These are phyloP conservation scores for Sesia apiformis DNA, from an alignment of 2,888 invertebrate genomes.

Conservation along the genomic window DNA sequence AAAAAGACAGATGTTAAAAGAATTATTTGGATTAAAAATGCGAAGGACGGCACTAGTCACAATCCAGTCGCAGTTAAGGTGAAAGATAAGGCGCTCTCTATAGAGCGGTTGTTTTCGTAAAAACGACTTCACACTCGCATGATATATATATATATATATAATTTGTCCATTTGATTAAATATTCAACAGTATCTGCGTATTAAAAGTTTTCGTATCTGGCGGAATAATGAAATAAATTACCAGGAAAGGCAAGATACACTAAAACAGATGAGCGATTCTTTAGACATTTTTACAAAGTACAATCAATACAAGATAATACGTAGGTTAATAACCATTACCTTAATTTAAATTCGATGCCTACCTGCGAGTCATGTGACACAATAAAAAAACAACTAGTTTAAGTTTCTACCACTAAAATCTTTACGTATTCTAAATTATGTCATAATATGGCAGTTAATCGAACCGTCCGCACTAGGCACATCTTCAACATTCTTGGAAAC, in stretches of 20 bases:
- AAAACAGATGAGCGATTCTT: no score
- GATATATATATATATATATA: no score
- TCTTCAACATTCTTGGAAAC: slow-evolving; percentile 38
- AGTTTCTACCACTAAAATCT: slow-evolving; percentile 57
- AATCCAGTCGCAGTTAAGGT: slow-evolving; percentile 34
- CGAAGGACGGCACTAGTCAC: slow-evolving; percentile 30
- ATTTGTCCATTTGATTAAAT: no score
- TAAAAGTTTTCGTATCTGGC: no score
- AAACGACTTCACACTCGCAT: not conserved
- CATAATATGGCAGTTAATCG: slow-evolving; percentile 74
- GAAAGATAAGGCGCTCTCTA: slow-evolving; percentile 21
- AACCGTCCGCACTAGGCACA: slow-evolving; percentile 66
- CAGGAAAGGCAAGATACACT: no score
- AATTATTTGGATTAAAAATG: slow-evolving; percentile 27
- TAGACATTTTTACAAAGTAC: no score
- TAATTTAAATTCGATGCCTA: slow-evolving; percentile 51
- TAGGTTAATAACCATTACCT: no score
- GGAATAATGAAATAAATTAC: no score
- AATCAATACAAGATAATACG: no score
- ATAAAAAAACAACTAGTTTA: slow-evolving; percentile 51
- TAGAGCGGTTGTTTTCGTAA: not conserved
- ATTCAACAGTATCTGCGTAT: no score
- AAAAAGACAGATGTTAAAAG: slow-evolving; percentile 6
- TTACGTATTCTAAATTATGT: slow-evolving; percentile 67
- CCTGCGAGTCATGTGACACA: slow-evolving; percentile 57